These are phyloP conservation scores for Nyctereutes procyonoides DNA, from an alignment of 2,113 vertebrate species.

Conservation along the genomic window DNA sequence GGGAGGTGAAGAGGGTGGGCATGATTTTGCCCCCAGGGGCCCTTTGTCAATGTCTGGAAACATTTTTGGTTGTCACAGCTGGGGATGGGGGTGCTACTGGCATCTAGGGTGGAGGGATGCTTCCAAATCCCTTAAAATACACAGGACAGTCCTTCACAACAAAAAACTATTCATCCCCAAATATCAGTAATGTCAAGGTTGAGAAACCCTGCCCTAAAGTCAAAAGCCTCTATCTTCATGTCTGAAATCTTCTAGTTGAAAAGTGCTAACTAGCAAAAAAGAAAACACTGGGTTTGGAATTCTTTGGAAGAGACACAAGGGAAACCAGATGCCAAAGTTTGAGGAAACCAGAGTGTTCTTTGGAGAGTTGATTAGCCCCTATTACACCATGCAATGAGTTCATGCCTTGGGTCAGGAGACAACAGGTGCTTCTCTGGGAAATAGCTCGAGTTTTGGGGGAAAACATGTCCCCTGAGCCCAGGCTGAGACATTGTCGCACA, in stretches of 20 bases:
- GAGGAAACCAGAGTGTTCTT: neutral
- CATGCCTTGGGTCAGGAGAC: neutral
- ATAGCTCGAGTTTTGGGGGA: neutral
- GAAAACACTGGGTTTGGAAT: neutral
- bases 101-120: neutral
- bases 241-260: neutral
- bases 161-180: neutral
- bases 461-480: neutral
- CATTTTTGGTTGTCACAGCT: neutral
- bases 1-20: no score
- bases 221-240: neutral
- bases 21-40: neutral
- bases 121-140: fast-evolving
- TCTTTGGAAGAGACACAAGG: neutral
- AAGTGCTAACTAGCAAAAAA: neutral
- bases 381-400: neutral
- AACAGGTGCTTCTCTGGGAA: neutral
- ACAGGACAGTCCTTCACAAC: neutral
- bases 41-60: neutral
- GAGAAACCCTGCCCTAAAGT: neutral
- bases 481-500: neutral
- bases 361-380: neutral
- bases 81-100: neutral
- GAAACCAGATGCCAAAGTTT: neutral
- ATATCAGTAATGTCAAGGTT: fast-evolving